These are phyloP conservation scores for Lepus timidus DNA, from an alignment of 2,113 vertebrate species.

Conservation along the genomic window DNA sequence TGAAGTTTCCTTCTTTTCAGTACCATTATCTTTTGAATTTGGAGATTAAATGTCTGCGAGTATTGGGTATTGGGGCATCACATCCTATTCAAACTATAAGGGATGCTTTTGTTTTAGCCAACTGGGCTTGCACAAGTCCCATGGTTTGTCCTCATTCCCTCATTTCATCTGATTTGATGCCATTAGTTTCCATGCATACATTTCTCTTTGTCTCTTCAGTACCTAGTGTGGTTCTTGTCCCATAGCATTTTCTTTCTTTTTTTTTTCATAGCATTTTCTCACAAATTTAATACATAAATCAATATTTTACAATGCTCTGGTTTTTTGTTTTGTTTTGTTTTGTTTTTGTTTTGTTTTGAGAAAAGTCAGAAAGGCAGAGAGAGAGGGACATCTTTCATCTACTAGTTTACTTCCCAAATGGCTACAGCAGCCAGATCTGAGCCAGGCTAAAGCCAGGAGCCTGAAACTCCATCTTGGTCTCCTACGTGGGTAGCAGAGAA, in stretches of 20 bases:
- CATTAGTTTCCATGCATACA: not conserved
- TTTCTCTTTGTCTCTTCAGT: slow-evolving; percentile 20
- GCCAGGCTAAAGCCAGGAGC: too few relatives aligned
- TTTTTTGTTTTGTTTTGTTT: not conserved
- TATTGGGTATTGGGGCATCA: too few relatives aligned
- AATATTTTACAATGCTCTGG: not conserved
- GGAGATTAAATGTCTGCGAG: too few relatives aligned
- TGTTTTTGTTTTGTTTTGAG: too few relatives aligned
- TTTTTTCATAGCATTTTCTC: not conserved
- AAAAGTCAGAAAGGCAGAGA: too few relatives aligned
- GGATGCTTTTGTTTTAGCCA: not conserved
- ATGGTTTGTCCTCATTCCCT: not conserved
- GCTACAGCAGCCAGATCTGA: too few relatives aligned
- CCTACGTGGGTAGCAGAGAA: too few relatives aligned
- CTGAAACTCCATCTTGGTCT: too few relatives aligned
- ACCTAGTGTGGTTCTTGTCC: not conserved
- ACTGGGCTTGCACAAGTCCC: not conserved
- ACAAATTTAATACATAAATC: not conserved
- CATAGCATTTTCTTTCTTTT: not conserved
- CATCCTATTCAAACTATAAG: not conserved
- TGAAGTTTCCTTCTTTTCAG: too few relatives aligned
- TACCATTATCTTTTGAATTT: too few relatives aligned
- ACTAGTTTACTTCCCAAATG: too few relatives aligned
- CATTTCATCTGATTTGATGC: not conserved
- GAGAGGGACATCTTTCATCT: too few relatives aligned